Evolutionary conservation across 2,888 invertebrate genomes (phyloP), one percentile per base, ranked within the genome.

Genomic region (Chaitophorus viminalis): DNA sequence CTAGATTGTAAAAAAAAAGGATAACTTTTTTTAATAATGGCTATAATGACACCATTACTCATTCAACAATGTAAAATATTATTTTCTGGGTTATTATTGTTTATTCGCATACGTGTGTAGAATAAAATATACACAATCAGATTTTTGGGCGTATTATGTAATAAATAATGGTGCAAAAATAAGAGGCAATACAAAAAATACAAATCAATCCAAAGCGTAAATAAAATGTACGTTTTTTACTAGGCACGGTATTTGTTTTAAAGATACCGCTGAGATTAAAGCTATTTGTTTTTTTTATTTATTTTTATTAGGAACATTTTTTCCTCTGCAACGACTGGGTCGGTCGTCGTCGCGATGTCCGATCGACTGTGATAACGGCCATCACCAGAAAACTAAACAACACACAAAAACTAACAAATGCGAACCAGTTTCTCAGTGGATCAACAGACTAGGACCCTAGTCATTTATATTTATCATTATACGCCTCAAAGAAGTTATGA

Each of bases 301-400:
- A 29, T 46, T 46, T 29, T 46, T 81, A 1, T 9, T 11, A 60
- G 65, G 75, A 60, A 75, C 60, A 60, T 54, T 75, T 84, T 39
- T 9, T 81, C 46, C 31, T 31, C 74, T 68, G n/a, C 74, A 33
- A 17, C 68, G 65, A 60, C 82, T 54, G 60, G 74, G 54, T 36
- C 60, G 72, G 74, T 39, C 82, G 72, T 36, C 72, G 74, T 11
- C 65, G 65, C 76, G 36, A 85, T 54, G 85, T 85, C 85, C 85
- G 85, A 85, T 85, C 78, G 77, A 72, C 36, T 54, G 85, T 70
- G 85, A 85, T 85, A 85, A 77, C 77, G 70, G n/a, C 52, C 60
- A 31, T 25, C 18, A 36, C n/a, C 54, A 18, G 78, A 52, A 85
- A 17, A 17, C 75, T n/a, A 9, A 39, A 77, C 68, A 36, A 68